phyloP scores from a whole-genome alignment of 2,888 invertebrate species.

The Cryptocephalus primarius region DNA sequence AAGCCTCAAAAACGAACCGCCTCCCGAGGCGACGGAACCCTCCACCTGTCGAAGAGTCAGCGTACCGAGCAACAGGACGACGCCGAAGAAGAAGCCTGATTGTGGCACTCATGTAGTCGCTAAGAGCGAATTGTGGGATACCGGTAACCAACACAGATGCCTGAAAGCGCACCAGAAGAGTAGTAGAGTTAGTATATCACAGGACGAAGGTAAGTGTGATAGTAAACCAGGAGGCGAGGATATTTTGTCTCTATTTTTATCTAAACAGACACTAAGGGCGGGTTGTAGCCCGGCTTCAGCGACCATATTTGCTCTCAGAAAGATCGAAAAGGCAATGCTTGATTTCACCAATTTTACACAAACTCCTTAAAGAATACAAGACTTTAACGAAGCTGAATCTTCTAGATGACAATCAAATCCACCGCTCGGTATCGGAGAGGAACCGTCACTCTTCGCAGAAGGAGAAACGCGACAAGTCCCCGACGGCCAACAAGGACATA shows the following conservation, averaged over 20 bases:
- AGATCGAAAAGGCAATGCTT: too few species aligned
- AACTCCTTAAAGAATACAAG: too few species aligned
- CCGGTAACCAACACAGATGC: slow-evolving; percentile 34
- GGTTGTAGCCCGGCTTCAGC: too few species aligned
- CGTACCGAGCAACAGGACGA: slow-evolving; percentile 26
- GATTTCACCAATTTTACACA: too few species aligned
- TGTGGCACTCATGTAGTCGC: slow-evolving; percentile 36
- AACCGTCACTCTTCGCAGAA: slow-evolving; percentile 27
- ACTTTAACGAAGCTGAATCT: slow-evolving; percentile 3
- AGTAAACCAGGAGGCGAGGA: too few species aligned
- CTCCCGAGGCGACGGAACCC: slow-evolving; percentile 21
- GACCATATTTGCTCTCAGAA: too few species aligned
- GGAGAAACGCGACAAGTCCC: slow-evolving; percentile 29
- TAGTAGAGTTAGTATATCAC: slow-evolving; percentile 26
- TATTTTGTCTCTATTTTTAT: too few species aligned
- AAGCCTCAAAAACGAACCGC: slow-evolving; percentile 23
- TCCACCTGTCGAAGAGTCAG: slow-evolving; percentile 23
- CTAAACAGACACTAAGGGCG: too few species aligned
- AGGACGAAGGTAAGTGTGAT: slow-evolving; percentile 27
- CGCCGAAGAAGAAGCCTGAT: slow-evolving; percentile 40
- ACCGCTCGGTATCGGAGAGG: slow-evolving; percentile 33
- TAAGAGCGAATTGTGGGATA: slow-evolving; percentile 39
- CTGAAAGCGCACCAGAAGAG: slow-evolving; percentile 31
- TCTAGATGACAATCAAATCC: slow-evolving; percentile 30
- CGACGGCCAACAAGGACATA: slow-evolving; percentile 17